Evolutionary conservation across 2,888 invertebrate genomes (phyloP).

Genomic region (Scrobipalpa atriplicella): DNA sequence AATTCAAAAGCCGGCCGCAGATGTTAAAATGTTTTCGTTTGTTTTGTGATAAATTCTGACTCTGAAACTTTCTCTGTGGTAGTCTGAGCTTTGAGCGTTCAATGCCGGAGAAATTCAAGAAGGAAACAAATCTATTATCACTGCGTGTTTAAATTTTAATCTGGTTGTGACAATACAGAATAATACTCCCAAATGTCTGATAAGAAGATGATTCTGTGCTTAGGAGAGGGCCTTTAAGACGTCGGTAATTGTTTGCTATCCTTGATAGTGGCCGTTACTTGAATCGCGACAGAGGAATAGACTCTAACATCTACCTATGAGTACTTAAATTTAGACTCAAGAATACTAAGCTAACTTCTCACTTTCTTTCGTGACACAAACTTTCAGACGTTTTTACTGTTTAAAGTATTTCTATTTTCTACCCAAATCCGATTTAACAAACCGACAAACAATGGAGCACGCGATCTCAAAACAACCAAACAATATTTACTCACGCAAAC

Average conservation of each 20-base stretch:
- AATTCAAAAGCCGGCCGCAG: neutral
- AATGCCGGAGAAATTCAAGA: too few species aligned
- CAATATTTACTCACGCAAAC: constrained; percentile 4
- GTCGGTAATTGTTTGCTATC: too few species aligned
- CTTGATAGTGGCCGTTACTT: too few species aligned
- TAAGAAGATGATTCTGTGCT: too few species aligned
- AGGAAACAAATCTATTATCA: too few species aligned
- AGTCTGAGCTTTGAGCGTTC: too few species aligned
- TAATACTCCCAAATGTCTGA: too few species aligned
- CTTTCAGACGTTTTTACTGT: neutral
- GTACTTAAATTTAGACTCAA: neutral
- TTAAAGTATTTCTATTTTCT: constrained; percentile 2
- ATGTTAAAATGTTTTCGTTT: neutral
- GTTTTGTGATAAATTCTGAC: neutral
- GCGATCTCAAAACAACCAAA: constrained; percentile 1
- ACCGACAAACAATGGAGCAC: constrained; percentile 1
- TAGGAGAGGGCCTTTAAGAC: too few species aligned
- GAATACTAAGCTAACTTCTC: neutral
- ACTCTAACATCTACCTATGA: too few species aligned
- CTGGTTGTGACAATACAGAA: too few species aligned
- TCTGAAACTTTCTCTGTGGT: neutral
- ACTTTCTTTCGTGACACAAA: neutral
- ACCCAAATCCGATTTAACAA: neutral
- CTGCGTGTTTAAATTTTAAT: too few species aligned
- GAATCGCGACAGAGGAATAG: too few species aligned